Evolutionary conservation across 2,113 vertebrate species (phyloP).

Genomic region (Piprites chloris): DNA sequence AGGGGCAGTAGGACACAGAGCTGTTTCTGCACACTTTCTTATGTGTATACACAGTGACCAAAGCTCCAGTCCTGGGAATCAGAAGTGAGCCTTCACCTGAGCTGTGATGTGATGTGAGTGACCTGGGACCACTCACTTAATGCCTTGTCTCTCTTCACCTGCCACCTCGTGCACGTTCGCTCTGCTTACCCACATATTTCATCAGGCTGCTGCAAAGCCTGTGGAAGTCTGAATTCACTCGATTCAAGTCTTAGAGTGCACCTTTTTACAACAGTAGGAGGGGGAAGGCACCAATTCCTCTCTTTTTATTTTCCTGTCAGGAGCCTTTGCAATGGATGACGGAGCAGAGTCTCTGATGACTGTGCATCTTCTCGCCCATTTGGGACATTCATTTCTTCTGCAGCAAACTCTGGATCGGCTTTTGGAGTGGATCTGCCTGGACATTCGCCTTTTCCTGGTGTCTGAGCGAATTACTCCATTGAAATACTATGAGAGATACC

Average conservation of each 20-base stretch:
- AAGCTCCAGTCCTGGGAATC: neutral
- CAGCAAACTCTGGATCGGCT: conserved; percentile 85
- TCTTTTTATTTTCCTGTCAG: neutral
- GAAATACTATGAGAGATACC: conserved; percentile 41
- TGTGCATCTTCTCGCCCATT: conserved; percentile 85
- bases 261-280: neutral
- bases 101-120: neutral
- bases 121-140: rapidly evolving
- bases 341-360: conserved; percentile 71
- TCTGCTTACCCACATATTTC: no score
- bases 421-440: conserved; percentile 81
- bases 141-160: neutral
- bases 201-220: neutral
- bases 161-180: rapidly evolving
- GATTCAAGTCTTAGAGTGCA: neutral
- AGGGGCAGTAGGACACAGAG: neutral
- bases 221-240: neutral
- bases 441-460: conserved; percentile 84
- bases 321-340: conserved; percentile 60
- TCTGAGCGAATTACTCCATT: conserved; percentile 79
- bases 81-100: neutral
- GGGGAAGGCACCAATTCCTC: neutral
- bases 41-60: rapidly evolving
- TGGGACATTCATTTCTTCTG: conserved; percentile 79
- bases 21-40: rapidly evolving